Percentiles rank a stretch among this genome's conserved stretches.
phyloP scores from a whole-genome alignment of 2,113 vertebrate genomes.

The Ceyx cyanopectus region DNA sequence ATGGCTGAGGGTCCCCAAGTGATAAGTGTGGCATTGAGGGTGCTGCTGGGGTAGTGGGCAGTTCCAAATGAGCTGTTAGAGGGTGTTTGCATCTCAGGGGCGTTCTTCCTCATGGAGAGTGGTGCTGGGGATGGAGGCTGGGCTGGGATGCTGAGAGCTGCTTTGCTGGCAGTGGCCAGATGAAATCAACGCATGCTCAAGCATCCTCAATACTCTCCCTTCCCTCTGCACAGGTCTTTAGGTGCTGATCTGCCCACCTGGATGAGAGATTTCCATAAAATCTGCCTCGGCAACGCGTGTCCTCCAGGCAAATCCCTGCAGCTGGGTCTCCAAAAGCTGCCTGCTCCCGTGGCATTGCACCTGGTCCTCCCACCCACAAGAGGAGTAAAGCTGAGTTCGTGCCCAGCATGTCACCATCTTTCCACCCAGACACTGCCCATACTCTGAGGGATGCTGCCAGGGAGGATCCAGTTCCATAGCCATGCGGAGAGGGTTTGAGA shows the following conservation, averaged over 20 bases:
- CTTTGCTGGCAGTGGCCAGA: fast-evolving
- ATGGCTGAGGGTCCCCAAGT: fast-evolving
- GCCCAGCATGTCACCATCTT: background rate
- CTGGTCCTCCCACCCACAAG: background rate
- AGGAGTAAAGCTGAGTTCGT: background rate
- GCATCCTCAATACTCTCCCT: background rate
- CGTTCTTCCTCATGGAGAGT: fast-evolving
- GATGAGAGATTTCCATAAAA: background rate
- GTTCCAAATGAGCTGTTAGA: background rate
- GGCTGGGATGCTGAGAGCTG: fast-evolving
- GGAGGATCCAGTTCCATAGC: background rate
- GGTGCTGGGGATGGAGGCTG: background rate
- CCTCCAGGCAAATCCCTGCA: background rate
- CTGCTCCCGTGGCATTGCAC: background rate
- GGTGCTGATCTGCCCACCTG: background rate
- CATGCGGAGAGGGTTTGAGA: fast-evolving
- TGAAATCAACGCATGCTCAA: background rate
- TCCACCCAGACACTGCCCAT: fast-evolving
- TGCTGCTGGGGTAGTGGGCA: background rate
- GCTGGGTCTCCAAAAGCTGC: background rate
- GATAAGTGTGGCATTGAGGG: fast-evolving
- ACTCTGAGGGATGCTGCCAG: background rate
- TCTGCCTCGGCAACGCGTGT: background rate
- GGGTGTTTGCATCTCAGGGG: background rate
- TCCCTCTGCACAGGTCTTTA: background rate